Percentiles rank a stretch among this genome's conserved stretches.
phyloP scores from a whole-genome alignment of 2,888 invertebrate species.

The Cerastis leucographa region DNA sequence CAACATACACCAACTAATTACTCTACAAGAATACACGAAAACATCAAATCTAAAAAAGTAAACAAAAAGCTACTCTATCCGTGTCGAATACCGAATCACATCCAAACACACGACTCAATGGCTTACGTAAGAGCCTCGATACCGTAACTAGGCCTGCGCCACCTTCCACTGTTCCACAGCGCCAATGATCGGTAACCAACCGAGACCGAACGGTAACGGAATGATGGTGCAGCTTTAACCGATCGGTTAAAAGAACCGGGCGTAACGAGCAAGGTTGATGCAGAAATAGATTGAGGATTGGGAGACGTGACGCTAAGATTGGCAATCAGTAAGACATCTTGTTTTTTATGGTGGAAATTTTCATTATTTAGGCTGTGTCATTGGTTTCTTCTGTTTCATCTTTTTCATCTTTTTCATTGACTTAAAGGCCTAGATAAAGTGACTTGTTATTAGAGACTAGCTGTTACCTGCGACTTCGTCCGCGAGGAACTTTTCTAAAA shows the following conservation, averaged over 20 bases:
- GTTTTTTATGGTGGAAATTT: background rate
- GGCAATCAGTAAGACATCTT: background rate
- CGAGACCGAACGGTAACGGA: slow-evolving; percentile 65
- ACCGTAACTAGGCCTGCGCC: slow-evolving; percentile 65
- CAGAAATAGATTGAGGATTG: slow-evolving; percentile 33
- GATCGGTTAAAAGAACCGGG: slow-evolving; percentile 19
- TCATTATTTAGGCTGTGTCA: background rate
- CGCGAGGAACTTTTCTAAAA: no score
- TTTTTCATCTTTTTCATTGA: background rate
- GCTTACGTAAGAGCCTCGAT: slow-evolving; percentile 54
- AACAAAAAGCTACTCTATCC: slow-evolving; percentile 25
- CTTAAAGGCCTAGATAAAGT: background rate
- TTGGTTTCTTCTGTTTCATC: background rate
- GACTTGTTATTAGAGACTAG: background rate
- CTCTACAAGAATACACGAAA: background rate
- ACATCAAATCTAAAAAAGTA: background rate
- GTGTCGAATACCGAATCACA: slow-evolving; percentile 33
- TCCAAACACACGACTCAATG: slow-evolving; percentile 56
- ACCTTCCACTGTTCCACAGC: slow-evolving; percentile 28
- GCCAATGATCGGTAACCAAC: slow-evolving; percentile 67
- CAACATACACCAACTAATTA: background rate
- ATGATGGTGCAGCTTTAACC: slow-evolving; percentile 55
- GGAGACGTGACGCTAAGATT: slow-evolving; percentile 23
- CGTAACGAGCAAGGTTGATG: slow-evolving; percentile 50
- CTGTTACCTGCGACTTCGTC: no score